These are phyloP conservation scores for Crotophaga sulcirostris DNA, from an alignment of 2,113 vertebrate species.

Conservation along the genomic window DNA sequence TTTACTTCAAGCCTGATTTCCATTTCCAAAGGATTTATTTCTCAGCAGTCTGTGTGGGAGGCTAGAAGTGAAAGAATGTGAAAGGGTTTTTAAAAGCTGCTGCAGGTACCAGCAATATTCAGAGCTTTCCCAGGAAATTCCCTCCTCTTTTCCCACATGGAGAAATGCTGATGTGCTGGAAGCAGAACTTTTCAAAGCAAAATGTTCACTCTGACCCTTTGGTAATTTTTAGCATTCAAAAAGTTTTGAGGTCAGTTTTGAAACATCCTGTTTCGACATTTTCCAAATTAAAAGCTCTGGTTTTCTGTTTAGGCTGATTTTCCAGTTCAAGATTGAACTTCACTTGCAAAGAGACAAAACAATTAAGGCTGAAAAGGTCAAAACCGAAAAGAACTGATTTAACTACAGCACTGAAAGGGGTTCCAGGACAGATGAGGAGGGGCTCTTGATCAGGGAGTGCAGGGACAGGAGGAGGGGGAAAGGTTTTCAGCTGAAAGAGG, in stretches of 20 bases:
- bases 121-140: background rate
- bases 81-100: constrained; percentile 36
- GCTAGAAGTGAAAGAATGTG: background rate
- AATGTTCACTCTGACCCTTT: background rate
- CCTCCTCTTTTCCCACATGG: background rate
- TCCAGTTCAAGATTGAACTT: background rate
- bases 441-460: too few species aligned
- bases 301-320: background rate
- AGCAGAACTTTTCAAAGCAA: background rate
- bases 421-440: too few species aligned
- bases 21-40: constrained; percentile 65
- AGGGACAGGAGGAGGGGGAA: too few species aligned
- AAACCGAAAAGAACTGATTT: background rate
- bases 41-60: constrained; percentile 33
- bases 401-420: background rate
- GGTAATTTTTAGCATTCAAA: background rate
- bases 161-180: background rate
- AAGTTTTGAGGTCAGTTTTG: background rate
- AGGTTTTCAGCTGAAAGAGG: too few species aligned
- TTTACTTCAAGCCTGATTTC: constrained; percentile 72
- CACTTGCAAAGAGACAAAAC: background rate
- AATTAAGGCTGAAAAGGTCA: background rate
- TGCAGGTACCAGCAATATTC: constrained; percentile 36
- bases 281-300: background rate
- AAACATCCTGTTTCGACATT: background rate